phyloP scores from a whole-genome alignment of 2,888 invertebrate species.

The Ormyrus rosae region DNA sequence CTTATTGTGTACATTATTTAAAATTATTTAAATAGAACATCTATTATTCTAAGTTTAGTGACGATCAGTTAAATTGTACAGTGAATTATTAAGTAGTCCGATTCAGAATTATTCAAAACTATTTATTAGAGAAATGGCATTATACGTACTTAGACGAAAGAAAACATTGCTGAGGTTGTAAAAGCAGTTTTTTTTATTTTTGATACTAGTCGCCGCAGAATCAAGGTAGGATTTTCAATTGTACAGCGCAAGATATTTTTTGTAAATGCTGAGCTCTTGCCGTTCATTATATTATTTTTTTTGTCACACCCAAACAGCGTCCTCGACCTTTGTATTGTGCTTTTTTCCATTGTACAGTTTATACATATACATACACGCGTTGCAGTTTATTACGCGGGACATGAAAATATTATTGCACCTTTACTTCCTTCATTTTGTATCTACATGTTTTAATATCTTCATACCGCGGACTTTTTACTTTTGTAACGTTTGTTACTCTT shows the following conservation, averaged over 20 bases:
- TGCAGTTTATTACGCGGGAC: conserved; percentile 16
- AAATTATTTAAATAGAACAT: too few species aligned
- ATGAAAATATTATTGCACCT: conserved; percentile 22
- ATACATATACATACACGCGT: conserved; percentile 49
- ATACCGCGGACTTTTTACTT: conserved; percentile 4
- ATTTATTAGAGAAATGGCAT: conserved; percentile 6
- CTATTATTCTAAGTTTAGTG: background rate
- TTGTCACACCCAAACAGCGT: conserved; percentile 8
- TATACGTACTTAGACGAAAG: background rate
- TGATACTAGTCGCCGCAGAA: conserved; percentile 55
- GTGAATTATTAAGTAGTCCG: background rate
- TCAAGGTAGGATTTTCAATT: conserved; percentile 57
- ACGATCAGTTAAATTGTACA: background rate
- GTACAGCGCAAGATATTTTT: conserved; percentile 61
- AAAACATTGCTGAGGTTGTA: conserved; percentile 4
- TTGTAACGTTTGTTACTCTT: conserved; percentile 12
- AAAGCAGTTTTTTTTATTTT: conserved; percentile 33
- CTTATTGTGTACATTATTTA: conserved; percentile 17
- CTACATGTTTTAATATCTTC: background rate
- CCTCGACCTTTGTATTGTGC: conserved; percentile 44
- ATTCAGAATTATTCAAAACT: background rate
- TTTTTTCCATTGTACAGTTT: conserved; percentile 59
- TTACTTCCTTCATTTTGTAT: conserved; percentile 9
- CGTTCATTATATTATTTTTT: conserved; percentile 45
- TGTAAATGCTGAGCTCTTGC: conserved; percentile 67